Percentiles rank a stretch among this genome's conserved stretches.
Evolutionary conservation across 2,797 vertebrate species (phyloP).

Genomic region (Sebastes ruberrimus): DNA sequence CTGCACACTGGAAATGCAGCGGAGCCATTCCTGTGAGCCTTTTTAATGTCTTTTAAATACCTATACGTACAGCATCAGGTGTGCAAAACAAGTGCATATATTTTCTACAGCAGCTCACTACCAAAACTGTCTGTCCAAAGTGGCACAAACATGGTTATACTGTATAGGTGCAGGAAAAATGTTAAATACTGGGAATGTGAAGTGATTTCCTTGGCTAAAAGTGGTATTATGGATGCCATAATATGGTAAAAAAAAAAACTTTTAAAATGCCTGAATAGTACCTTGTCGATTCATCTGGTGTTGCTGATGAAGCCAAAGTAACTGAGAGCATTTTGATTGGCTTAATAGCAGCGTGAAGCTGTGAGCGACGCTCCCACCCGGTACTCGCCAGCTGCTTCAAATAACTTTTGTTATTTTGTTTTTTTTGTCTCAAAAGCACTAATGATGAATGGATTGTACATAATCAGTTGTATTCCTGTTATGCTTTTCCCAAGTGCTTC

Average conservation of each 20-base stretch:
- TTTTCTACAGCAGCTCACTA: not conserved
- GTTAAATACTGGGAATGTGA: not conserved
- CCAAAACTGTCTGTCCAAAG: not conserved
- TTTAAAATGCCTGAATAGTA: not conserved
- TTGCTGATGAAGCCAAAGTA: slow-evolving; percentile 19
- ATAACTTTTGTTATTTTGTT: not conserved
- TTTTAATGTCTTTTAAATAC: not conserved
- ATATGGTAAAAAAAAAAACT: not conserved
- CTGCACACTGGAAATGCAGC: not conserved
- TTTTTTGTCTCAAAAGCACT: slow-evolving; percentile 28
- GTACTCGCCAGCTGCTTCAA: slow-evolving; percentile 46
- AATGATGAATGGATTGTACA: slow-evolving; percentile 57
- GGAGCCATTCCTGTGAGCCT: not conserved
- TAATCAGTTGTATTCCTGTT: slow-evolving; percentile 38
- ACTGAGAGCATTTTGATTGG: slow-evolving; percentile 53
- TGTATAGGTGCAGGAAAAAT: not conserved
- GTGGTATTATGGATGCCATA: not conserved
- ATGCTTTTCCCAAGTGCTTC: slow-evolving; percentile 51
- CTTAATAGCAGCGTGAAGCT: not conserved
- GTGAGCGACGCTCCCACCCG: slow-evolving; percentile 11
- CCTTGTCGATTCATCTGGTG: not conserved
- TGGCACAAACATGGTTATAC: not conserved
- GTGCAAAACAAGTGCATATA: not conserved
- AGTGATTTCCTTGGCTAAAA: not conserved
- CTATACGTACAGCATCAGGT: not conserved